Conservation (phyloP, 2,797 vertebrate species). For the Rhinella marina region DNA sequence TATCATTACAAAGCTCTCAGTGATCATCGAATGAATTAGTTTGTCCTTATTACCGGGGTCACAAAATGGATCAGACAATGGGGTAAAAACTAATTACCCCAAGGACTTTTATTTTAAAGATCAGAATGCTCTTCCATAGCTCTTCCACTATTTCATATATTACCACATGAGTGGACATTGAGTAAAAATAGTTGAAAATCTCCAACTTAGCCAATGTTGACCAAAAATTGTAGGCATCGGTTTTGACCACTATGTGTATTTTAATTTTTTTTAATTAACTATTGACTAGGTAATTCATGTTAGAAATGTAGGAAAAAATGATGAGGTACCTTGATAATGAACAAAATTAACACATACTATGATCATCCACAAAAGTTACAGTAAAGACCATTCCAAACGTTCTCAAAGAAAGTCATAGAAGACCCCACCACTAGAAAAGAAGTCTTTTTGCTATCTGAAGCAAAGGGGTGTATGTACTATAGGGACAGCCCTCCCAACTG, state of each 20-base stretch:
- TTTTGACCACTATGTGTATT: neutral
- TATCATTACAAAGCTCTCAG: slow-evolving; percentile 20
- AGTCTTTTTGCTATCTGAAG: neutral
- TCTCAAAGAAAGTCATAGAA: neutral
- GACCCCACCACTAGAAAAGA: neutral
- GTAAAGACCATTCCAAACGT: neutral
- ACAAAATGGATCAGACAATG: neutral
- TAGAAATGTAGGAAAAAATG: no score
- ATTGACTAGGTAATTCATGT: no score
- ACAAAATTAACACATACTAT: no score
- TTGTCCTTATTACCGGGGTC: neutral
- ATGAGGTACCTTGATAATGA: no score
- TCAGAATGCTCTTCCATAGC: neutral
- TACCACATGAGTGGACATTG: neutral
- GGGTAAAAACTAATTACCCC: neutral
- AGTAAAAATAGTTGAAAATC: neutral
- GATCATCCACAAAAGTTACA: neutral
- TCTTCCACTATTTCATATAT: neutral
- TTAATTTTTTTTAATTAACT: no score
- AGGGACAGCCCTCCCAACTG: neutral
- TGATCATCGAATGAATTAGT: slow-evolving; percentile 13
- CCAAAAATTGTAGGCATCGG: neutral
- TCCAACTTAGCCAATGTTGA: neutral
- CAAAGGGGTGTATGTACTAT: neutral
- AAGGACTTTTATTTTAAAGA: neutral